These are phyloP conservation scores for Callocephalon fimbriatum DNA, from an alignment of 2,113 vertebrate species.

Conservation along the genomic window DNA sequence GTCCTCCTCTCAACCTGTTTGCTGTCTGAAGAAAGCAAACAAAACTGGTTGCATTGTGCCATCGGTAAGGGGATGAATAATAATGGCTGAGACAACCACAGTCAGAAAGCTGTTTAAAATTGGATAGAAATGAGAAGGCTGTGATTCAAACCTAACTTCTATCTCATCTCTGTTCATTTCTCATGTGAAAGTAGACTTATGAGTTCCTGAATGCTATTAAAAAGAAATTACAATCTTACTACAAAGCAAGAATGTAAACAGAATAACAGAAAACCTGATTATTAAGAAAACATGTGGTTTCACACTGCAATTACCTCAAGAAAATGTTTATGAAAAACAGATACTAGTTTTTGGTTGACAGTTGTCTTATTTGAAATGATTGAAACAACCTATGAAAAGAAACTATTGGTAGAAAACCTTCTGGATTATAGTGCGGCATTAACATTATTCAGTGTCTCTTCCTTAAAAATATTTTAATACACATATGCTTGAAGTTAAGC, in stretches of 20 bases:
- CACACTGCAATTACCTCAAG: not conserved
- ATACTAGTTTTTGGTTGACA: not conserved
- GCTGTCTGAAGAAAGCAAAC: not conserved
- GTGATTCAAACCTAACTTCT: not conserved
- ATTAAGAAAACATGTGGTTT: slow-evolving; percentile 2
- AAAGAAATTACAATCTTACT: not conserved
- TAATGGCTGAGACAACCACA: rapidly evolving
- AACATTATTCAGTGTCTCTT: not conserved
- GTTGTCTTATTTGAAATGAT: not conserved
- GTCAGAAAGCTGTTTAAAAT: not conserved
- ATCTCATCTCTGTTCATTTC: not conserved
- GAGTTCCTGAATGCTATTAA: not conserved
- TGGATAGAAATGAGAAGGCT: not conserved
- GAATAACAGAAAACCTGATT: not conserved
- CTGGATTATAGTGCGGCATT: not conserved
- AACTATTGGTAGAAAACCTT: not conserved
- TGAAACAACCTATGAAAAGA: not conserved
- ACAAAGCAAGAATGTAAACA: not conserved
- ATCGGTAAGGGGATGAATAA: not conserved
- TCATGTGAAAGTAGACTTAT: not conserved
- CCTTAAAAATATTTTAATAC: not conserved
- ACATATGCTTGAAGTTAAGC: not conserved
- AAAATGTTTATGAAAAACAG: not conserved
- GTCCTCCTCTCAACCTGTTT: not conserved
- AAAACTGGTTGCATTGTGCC: not conserved